phyloP scores from a whole-genome alignment of 2,797 vertebrate genomes.

The Choloepus didactylus region DNA sequence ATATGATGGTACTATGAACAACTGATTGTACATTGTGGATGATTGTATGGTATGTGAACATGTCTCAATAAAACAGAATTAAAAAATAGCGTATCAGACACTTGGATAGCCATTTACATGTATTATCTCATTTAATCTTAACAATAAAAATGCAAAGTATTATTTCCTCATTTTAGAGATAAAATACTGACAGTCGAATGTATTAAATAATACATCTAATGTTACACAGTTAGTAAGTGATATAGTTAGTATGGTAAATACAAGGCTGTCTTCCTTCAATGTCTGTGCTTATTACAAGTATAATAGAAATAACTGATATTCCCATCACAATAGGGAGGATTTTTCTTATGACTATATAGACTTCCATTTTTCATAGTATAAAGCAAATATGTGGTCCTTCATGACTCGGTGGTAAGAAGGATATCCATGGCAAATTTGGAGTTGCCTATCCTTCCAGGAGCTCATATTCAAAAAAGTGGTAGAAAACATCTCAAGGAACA shows the following conservation, averaged over 20 bases:
- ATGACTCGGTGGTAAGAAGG: background rate
- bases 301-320: background rate
- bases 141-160: background rate
- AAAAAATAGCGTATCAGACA: background rate
- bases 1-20: no score
- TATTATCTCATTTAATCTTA: background rate
- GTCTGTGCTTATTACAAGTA: background rate
- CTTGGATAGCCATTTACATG: background rate
- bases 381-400: background rate
- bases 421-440: background rate
- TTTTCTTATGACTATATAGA: background rate
- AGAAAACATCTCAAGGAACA: background rate
- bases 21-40: no score
- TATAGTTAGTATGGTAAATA: background rate
- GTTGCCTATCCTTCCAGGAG: background rate
- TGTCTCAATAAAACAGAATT: no score
- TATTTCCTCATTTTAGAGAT: background rate
- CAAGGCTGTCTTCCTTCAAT: background rate
- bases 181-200: background rate
- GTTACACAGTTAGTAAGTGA: background rate
- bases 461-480: background rate
- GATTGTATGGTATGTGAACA: no score
- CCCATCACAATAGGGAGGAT: background rate
- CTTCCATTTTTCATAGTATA: background rate
- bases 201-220: background rate